Evolutionary conservation across 1,140 invertebrate genomes (phyloP).

Genomic region (Scaptomyza graminum): DNA sequence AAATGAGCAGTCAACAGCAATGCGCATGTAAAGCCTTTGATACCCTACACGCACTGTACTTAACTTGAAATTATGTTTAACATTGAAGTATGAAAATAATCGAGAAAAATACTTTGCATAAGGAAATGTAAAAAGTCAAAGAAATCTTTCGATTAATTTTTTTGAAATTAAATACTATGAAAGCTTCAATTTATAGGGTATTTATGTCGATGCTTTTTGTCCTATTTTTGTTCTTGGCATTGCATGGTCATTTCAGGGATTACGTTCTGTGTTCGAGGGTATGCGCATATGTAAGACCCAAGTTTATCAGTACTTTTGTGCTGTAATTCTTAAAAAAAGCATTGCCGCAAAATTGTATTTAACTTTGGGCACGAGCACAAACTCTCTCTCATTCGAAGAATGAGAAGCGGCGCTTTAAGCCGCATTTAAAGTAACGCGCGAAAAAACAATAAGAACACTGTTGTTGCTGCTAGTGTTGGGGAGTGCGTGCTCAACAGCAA

Average conservation of each 20-base stretch:
- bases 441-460: constrained; percentile 10
- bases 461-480: constrained; percentile 21
- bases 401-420: constrained; percentile 59
- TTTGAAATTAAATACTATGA: background rate
- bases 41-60: constrained; percentile 11
- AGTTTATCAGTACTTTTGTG: constrained; percentile 66
- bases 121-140: no score
- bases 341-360: constrained; percentile 54
- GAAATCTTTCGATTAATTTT: background rate
- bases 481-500: constrained; percentile 59
- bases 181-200: background rate
- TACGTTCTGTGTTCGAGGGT: constrained; percentile 17
- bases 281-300: constrained; percentile 52
- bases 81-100: no score
- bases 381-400: background rate
- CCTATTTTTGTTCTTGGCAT: background rate
- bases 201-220: background rate
- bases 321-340: constrained; percentile 73
- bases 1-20: constrained; percentile 58
- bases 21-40: constrained; percentile 19
- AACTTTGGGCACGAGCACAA: constrained; percentile 17
- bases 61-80: no score
- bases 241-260: constrained; percentile 37
- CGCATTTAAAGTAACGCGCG: constrained; percentile 40
- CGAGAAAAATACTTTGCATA: no score